A percentile compares a stretch with the other conserved stretches of the same genome.
phyloP scores from a whole-genome alignment of 2,113 vertebrate genomes.

The Panurus biarmicus region DNA sequence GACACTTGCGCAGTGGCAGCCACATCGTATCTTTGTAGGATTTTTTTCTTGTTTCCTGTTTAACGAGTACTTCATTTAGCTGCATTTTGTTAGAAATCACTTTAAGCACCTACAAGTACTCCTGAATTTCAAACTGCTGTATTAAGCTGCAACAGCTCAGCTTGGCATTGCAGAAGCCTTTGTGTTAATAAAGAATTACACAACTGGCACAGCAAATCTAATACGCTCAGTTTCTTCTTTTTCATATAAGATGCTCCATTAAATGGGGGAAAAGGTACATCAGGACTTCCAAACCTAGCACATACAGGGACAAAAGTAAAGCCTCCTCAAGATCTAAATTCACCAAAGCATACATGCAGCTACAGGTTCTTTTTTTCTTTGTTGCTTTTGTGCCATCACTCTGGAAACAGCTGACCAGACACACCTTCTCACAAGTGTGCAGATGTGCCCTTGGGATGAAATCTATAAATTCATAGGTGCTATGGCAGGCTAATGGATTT shows the following conservation, averaged over 20 bases:
- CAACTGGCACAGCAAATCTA: background rate
- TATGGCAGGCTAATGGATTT: background rate
- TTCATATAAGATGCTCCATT: background rate
- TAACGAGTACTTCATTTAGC: background rate
- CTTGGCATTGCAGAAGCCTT: background rate
- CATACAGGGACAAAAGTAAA: background rate
- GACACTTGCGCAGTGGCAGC: background rate
- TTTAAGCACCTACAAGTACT: background rate
- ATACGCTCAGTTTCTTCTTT: background rate
- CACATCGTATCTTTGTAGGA: background rate
- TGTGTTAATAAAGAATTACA: background rate
- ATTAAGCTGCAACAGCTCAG: background rate
- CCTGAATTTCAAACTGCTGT: background rate
- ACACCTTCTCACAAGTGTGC: background rate
- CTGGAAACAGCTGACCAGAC: constrained; percentile 29
- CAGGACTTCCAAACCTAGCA: background rate
- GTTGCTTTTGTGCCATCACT: background rate
- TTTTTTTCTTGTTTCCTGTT: background rate
- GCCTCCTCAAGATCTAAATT: background rate
- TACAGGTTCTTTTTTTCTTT: background rate
- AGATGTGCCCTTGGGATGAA: background rate
- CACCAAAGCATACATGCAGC: background rate
- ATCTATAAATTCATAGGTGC: background rate
- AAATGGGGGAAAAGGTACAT: background rate
- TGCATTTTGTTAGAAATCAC: background rate